Evolutionary conservation across 2,113 vertebrate species (phyloP).

Genomic region (Holacanthus passer): DNA sequence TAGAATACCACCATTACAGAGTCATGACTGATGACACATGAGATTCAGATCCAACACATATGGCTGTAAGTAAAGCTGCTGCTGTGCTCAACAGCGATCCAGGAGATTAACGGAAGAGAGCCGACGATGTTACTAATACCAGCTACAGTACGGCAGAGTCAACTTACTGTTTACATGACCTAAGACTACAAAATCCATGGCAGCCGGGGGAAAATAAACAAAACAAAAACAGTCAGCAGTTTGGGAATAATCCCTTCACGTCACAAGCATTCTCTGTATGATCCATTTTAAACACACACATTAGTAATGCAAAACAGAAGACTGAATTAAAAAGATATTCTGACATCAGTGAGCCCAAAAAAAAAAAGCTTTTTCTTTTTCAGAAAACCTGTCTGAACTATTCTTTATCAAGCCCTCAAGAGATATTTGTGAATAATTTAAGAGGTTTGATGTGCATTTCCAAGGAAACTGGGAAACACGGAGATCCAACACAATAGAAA

Average conservation of each 20-base stretch:
- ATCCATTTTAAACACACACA: conserved; percentile 31
- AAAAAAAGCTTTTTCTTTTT: conserved; percentile 20
- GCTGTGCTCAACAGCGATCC: conserved; percentile 28
- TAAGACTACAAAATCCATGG: conserved; percentile 82
- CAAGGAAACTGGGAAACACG: conserved; percentile 72
- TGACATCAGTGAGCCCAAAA: conserved; percentile 31
- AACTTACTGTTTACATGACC: conserved; percentile 85
- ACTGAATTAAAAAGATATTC: conserved; percentile 16
- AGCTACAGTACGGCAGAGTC: conserved; percentile 30
- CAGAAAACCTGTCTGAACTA: conserved; percentile 51
- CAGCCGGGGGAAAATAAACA: conserved; percentile 71
- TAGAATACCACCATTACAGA: conserved; percentile 7
- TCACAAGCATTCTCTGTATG: conserved; percentile 38
- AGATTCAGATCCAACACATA: conserved; percentile 45
- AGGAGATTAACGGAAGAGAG: conserved; percentile 31
- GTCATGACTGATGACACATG: conserved; percentile 61
- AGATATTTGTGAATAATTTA: conserved; percentile 81
- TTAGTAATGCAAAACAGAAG: conserved; percentile 20
- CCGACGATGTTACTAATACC: conserved; percentile 43
- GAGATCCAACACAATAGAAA: conserved; percentile 51
- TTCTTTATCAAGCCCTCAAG: conserved; percentile 60
- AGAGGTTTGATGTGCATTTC: conserved; percentile 70
- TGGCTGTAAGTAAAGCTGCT: conserved; percentile 24
- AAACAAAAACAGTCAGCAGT: conserved; percentile 70
- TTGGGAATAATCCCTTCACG: conserved; percentile 42